Evolutionary conservation across 2,113 vertebrate species (phyloP).

Genomic region (Leucoraja erinaceus): DNA sequence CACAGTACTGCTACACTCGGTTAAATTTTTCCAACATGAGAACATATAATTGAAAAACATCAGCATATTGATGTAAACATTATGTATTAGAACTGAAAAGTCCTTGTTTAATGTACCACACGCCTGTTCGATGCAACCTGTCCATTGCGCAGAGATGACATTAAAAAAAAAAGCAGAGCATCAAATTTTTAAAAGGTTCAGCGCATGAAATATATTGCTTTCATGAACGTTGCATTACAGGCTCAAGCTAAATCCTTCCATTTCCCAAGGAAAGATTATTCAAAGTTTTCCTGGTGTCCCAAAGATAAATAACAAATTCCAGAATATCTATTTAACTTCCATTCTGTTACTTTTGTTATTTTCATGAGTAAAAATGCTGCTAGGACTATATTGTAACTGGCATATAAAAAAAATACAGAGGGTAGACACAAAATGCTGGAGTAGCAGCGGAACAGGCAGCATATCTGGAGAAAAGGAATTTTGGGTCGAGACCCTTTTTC

Average conservation of each 20-base stretch:
- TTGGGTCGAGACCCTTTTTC: no score
- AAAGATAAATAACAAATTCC: background rate
- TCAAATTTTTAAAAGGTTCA: background rate
- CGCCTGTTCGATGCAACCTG: background rate
- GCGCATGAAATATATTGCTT: background rate
- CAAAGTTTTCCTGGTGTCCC: background rate
- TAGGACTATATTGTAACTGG: background rate
- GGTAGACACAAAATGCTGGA: no score
- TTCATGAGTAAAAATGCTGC: no score
- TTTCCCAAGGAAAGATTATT: background rate
- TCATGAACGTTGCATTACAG: background rate
- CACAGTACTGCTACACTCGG: no score
- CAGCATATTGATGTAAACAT: background rate
- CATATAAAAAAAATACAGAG: no score
- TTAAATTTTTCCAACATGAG: background rate
- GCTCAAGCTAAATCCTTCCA: background rate
- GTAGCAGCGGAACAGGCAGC: no score
- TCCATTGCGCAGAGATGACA: background rate
- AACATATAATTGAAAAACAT: background rate
- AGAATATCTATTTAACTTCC: background rate
- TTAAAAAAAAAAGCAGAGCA: background rate
- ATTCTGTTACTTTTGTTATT: background rate
- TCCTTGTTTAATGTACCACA: background rate
- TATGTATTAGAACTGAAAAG: background rate
- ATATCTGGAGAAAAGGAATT: no score